These are phyloP conservation scores for Cetoscarus ocellatus DNA, from an alignment of 2,797 vertebrate genomes.

Conservation along the genomic window DNA sequence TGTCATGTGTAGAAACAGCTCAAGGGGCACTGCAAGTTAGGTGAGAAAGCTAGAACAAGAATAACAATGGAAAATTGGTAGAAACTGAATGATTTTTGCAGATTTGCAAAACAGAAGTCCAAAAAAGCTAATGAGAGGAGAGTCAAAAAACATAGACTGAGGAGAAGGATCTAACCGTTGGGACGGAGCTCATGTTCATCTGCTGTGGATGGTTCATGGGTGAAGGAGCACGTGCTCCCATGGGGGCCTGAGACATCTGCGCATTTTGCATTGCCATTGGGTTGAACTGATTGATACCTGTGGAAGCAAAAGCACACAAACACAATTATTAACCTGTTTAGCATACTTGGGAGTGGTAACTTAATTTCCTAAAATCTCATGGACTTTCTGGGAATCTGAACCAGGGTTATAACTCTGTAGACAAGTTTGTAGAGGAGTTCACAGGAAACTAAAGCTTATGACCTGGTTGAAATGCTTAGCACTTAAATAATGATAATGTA, in stretches of 20 bases:
- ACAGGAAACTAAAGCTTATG: not conserved
- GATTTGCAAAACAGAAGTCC: not conserved
- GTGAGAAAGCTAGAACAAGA: not conserved
- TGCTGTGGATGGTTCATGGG: constrained; percentile 96
- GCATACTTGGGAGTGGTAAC: constrained; percentile 51
- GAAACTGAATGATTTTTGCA: not conserved
- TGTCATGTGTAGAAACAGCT: not conserved
- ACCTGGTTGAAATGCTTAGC: not conserved
- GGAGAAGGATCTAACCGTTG: constrained; percentile 85
- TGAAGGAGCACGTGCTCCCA: constrained; percentile 92
- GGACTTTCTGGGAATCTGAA: constrained; percentile 17
- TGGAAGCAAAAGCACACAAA: constrained; percentile 46
- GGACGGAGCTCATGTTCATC: constrained; percentile 94
- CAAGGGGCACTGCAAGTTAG: constrained; percentile 10
- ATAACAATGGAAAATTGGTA: not conserved
- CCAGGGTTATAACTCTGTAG: constrained; percentile 1
- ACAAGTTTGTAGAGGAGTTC: not conserved
- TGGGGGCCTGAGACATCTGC: constrained; percentile 92
- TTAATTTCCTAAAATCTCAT: constrained; percentile 52
- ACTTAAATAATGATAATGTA: not conserved
- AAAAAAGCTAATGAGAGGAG: not conserved
- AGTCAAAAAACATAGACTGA: not conserved
- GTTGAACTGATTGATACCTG: constrained; percentile 96
- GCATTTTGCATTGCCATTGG: constrained; percentile 94
- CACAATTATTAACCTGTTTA: constrained; percentile 41